Base-by-base conservation (phyloP, 2,113 vertebrate species). In the Stomatorhinus ivindoensis region DNA sequence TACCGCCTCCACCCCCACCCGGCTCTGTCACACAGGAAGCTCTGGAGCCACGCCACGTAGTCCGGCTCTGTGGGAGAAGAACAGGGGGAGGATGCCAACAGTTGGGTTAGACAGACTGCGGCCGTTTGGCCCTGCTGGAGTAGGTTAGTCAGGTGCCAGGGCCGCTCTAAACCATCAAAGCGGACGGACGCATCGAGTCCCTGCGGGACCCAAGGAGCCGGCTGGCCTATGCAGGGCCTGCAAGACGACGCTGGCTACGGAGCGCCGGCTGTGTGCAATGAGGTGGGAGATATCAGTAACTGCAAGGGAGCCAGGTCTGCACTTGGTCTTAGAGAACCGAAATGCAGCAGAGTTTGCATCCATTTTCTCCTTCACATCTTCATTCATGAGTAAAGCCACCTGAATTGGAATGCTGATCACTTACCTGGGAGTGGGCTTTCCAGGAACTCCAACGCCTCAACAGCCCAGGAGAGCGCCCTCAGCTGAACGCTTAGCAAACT, bases 401-500 rank as follows among this genome's bases (percentile, higher is more conserved):
- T 35, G 73, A 17, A 87, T 2, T n/a, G 10, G n/a, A 7, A 6
- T 0, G 50, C 19, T 13, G 21, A 53, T 31, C 76, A 6, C 80
- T 39, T 82, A 89, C 93, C 92, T 80, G 91, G 90, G 21, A 92
- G 88, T 55, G 95, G 93, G 80, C 91, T 88, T 76, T 90, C 86
- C 0, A 94, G 89, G 69, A 61, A 90, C 87, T 82, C 91, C 86
- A 99, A 95, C 55, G 94, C 95, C 0, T 91, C n/a, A 0, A 93
- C 93, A 0, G 96, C 94, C 89, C 94, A 94, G 44, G 92, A 91
- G 0, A 97, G 96, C 3, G 95, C 94, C 91, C 94, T 94, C 93
- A 99, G 94, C 89, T 96, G 50, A 0, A 96, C 97, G 80, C 95
- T 94, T 21, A 98, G 95, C 90, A 99, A 95, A 46, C 94, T 95